phyloP scores from a whole-genome alignment of 1,140 invertebrate species.

The Nasonia vitripennis region DNA sequence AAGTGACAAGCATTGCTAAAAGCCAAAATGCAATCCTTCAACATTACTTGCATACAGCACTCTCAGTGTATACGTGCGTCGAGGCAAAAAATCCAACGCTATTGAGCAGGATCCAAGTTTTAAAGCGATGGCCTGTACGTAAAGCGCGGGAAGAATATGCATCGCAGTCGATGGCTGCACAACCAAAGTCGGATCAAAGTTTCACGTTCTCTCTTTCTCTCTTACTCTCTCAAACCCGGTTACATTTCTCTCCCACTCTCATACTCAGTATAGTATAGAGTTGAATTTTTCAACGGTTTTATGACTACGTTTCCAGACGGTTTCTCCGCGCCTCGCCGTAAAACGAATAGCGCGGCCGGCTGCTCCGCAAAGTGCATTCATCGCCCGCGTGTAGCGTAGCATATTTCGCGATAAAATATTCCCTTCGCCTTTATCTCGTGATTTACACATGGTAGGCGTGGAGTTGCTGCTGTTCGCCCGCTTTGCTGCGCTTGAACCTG shows the following conservation, averaged over 20 bases:
- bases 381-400: background rate
- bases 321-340: background rate
- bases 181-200: constrained; percentile 32
- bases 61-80: background rate
- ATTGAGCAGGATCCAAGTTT: background rate
- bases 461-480: background rate
- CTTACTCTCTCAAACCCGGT: too few relatives aligned
- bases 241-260: background rate
- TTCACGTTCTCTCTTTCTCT: background rate
- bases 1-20: too few relatives aligned
- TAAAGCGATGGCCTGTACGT: background rate
- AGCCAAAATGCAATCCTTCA: background rate
- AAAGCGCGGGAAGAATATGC: background rate
- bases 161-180: background rate
- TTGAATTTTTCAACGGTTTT: constrained; percentile 43
- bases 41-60: too few relatives aligned
- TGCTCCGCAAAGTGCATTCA: constrained; percentile 8
- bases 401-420: constrained; percentile 25
- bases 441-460: background rate
- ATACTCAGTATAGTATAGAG: background rate
- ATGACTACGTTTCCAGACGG: background rate
- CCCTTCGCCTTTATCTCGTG: background rate
- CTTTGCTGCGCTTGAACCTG: background rate
- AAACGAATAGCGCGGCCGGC: background rate
- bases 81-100: background rate